Conservation (phyloP, 2,888 invertebrate genomes). For the Eulithis testata region DNA sequence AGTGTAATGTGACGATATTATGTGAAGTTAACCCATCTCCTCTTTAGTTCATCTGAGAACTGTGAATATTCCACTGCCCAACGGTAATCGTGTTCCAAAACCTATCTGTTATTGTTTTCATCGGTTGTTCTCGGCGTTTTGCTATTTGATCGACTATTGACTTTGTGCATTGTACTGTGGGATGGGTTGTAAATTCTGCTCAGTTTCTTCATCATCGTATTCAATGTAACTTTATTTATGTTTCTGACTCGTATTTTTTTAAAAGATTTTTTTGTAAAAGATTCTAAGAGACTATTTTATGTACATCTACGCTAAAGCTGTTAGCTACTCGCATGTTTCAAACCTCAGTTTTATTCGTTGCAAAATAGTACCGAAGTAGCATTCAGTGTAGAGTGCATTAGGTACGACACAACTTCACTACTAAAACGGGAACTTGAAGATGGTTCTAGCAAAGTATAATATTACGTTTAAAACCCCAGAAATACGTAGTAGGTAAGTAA, state of each 20-base stretch:
- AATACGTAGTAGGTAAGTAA: too few relatives aligned
- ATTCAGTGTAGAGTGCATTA: constrained; percentile 21
- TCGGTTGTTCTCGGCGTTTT: constrained; percentile 40
- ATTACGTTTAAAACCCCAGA: background rate
- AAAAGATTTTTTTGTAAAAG: too few relatives aligned
- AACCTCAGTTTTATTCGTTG: constrained; percentile 17
- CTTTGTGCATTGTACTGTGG: constrained; percentile 3
- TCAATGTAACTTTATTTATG: too few relatives aligned
- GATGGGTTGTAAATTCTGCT: background rate
- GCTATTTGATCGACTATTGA: constrained; percentile 20
- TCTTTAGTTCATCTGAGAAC: constrained; percentile 10
- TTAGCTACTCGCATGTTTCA: background rate
- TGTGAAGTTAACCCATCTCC: background rate
- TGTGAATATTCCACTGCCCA: constrained; percentile 35
- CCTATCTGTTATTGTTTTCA: constrained; percentile 50
- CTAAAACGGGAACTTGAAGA: constrained; percentile 5
- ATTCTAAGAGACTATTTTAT: too few relatives aligned
- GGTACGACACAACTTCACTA: constrained; percentile 11
- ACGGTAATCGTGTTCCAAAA: constrained; percentile 59
- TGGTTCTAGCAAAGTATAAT: constrained; percentile 5
- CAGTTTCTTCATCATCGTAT: too few relatives aligned
- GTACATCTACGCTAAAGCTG: too few relatives aligned
- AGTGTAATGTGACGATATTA: too few relatives aligned
- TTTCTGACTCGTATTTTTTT: too few relatives aligned
- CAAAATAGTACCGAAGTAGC: constrained; percentile 19